A percentile compares a stretch with the other conserved stretches of the same genome.
These are phyloP conservation scores for Lasius platythorax DNA, from an alignment of 2,888 invertebrate species.

Conservation along the genomic window DNA sequence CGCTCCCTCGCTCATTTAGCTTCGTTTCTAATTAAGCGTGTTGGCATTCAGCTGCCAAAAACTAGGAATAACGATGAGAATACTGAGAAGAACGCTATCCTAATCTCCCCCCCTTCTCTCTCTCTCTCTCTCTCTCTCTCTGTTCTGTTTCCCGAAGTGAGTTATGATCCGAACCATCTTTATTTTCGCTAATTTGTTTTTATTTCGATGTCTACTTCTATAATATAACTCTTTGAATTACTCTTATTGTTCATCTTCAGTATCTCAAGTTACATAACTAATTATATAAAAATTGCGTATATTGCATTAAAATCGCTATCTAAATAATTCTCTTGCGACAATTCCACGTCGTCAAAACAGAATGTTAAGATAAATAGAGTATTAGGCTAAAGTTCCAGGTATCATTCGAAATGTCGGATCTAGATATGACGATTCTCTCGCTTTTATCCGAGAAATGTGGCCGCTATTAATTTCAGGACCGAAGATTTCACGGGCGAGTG, in stretches of 20 bases:
- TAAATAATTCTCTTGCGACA: neutral
- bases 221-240: neutral
- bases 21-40: conserved; percentile 81
- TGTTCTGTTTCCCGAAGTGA: neutral
- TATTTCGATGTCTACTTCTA: neutral
- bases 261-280: neutral
- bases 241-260: neutral
- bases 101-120: neutral
- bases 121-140: neutral
- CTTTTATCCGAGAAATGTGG: conserved; percentile 64
- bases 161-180: neutral
- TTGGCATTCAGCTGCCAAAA: conserved; percentile 69
- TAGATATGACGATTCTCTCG: conserved; percentile 31
- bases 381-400: conserved; percentile 20
- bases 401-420: conserved; percentile 22
- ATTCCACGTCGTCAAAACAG: neutral
- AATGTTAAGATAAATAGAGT: conserved; percentile 10
- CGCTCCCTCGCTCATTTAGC: conserved; percentile 60
- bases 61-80: conserved; percentile 48
- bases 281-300: neutral
- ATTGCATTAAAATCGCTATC: neutral
- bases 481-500: conserved; percentile 69
- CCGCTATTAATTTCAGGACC: conserved; percentile 69
- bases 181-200: conserved; percentile 1
- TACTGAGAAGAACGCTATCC: conserved; percentile 21